Evolutionary conservation across 2,888 invertebrate species (phyloP).

Genomic region (Folsomia candida): DNA sequence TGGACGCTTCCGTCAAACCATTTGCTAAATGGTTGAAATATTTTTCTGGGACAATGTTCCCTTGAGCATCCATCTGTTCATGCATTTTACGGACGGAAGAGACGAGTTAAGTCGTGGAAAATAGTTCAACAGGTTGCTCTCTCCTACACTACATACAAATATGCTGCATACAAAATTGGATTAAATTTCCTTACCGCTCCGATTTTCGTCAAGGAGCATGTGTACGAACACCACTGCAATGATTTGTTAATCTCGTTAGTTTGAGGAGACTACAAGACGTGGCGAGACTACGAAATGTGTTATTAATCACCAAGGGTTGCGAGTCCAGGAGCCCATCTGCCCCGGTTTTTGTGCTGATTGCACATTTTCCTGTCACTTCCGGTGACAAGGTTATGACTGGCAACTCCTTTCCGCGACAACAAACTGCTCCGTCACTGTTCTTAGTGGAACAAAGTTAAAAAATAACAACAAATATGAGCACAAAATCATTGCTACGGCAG

Average conservation of each 20-base stretch:
- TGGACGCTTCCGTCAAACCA: conserved; percentile 23
- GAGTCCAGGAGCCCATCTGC: conserved; percentile 33
- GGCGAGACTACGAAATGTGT: background rate
- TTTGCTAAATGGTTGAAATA: conserved; percentile 35
- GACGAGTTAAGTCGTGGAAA: too few relatives aligned
- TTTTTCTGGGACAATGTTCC: conserved; percentile 30
- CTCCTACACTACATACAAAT: background rate
- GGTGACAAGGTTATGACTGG: conserved; percentile 37
- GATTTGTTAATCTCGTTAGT: background rate
- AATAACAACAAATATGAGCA: background rate
- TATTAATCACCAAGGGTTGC: conserved; percentile 28
- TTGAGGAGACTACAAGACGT: background rate
- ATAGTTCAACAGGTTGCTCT: too few relatives aligned
- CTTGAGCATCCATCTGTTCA: conserved; percentile 31
- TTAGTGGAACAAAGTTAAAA: too few relatives aligned
- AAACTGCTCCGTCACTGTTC: conserved; percentile 33
- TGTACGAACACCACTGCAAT: conserved; percentile 43
- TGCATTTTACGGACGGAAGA: too few relatives aligned
- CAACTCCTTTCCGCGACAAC: conserved; percentile 38
- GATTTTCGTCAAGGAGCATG: conserved; percentile 37
- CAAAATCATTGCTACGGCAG: background rate
- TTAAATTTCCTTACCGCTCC: conserved; percentile 32
- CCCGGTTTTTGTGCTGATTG: conserved; percentile 37
- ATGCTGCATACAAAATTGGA: background rate
- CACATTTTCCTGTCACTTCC: conserved; percentile 38